Evolutionary conservation across 1,140 invertebrate species (phyloP), one percentile per base, ranked within the genome.

Genomic region (Drosophila saltans): DNA sequence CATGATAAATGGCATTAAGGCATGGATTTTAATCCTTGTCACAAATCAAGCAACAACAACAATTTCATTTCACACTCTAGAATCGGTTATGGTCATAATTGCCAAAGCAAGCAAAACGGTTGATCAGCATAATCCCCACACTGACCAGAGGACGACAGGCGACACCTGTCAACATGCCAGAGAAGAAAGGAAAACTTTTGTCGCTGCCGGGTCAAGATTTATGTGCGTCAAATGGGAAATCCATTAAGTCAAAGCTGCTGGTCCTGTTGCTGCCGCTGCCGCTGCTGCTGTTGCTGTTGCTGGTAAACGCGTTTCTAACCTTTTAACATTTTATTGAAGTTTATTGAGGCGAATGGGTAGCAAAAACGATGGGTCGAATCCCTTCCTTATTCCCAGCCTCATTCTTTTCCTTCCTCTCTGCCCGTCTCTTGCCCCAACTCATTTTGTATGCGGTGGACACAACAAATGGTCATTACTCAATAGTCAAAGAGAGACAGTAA

Each of bases 321-420:
- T 89, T 89, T 89, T 89, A 83, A 84, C 84, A 84, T 89, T 81
- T 52, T 89, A 89, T 89, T 89, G 84, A 89, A 90, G 84, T 90
- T 84, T 84, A 89, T 89, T 78, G 84, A 73, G 77, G 77, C 56
- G 45, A 52, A 52, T 24, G 64, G 48, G 28, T 30, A 48, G 28
- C 57, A 21, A 39, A 21, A 45, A 43, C 26, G 45, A 52, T 52
- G 45, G 1, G 45, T 26, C 21, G 7, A 5, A 36, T 36, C 33
- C 33, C 33, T 36, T 36, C 6, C 33, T 36, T 36, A 36, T 36
- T 5, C 33, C 6, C 33, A 36, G 3, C 6, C 33, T 5, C 33
- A 36, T 5, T 7, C 33, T 36, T 36, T 36, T 36, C 33, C 33
- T 30, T 30, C 28, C 28, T 30, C 62, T 56, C 57, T 73, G 40